Evolutionary conservation across 2,797 vertebrate genomes (phyloP).

Genomic region (Poeciliopsis turneri): DNA sequence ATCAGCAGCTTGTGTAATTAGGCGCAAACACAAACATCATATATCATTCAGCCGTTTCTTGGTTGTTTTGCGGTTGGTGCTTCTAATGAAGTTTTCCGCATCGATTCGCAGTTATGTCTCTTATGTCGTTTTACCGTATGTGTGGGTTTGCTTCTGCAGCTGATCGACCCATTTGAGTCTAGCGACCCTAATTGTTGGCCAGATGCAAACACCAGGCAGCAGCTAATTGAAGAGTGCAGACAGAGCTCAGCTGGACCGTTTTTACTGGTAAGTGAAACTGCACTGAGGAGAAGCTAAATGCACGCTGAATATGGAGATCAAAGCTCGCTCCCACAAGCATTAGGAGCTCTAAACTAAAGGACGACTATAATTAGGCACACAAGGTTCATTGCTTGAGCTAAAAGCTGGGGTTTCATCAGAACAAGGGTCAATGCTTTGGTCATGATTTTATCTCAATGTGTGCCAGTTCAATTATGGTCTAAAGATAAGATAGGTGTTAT

Average conservation of each 20-base stretch:
- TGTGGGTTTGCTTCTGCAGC: slow-evolving; percentile 58
- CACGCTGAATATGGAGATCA: background rate
- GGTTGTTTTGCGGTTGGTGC: slow-evolving; percentile 18
- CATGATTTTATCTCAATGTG: background rate
- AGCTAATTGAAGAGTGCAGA: slow-evolving; percentile 79
- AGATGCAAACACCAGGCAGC: slow-evolving; percentile 68
- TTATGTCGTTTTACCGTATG: background rate
- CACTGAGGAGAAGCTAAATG: background rate
- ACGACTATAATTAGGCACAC: background rate
- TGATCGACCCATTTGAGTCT: slow-evolving; percentile 83
- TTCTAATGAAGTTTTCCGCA: slow-evolving; percentile 25
- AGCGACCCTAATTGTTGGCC: slow-evolving; percentile 69
- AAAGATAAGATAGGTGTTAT: too few species aligned
- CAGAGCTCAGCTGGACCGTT: slow-evolving; percentile 78
- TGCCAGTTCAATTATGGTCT: background rate
- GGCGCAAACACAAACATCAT: slow-evolving; percentile 19
- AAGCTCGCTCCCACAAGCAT: background rate
- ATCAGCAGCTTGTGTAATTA: slow-evolving; percentile 40
- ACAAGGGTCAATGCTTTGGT: background rate
- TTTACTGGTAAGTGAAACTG: slow-evolving; percentile 76
- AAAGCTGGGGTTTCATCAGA: background rate
- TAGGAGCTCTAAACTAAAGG: background rate
- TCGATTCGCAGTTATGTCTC: slow-evolving; percentile 1
- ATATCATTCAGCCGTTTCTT: slow-evolving; percentile 1
- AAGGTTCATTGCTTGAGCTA: background rate